phyloP scores from a whole-genome alignment of 2,113 vertebrate genomes.

The Ptychochromis oligacanthus region DNA sequence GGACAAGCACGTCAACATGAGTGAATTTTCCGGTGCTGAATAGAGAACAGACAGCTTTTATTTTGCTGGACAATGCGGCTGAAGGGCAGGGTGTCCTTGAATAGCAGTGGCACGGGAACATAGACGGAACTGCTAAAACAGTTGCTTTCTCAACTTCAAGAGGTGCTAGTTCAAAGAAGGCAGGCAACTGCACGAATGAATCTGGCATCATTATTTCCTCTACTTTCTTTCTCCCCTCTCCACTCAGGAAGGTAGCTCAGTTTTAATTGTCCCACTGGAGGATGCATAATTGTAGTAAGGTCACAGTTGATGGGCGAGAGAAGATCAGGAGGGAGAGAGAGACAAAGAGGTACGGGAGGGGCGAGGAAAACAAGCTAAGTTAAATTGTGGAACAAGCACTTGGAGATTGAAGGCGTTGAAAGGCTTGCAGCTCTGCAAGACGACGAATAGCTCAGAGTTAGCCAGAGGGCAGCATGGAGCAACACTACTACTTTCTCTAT shows the following conservation, averaged over 20 bases:
- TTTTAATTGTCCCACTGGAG: constrained; percentile 80
- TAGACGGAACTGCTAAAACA: constrained; percentile 22
- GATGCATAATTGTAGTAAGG: constrained; percentile 63
- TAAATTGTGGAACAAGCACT: constrained; percentile 48
- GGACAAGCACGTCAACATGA: constrained; percentile 44
- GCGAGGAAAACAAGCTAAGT: constrained; percentile 55
- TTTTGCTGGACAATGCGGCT: constrained; percentile 42
- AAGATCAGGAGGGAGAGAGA: constrained; percentile 16
- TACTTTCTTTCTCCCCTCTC: not conserved
- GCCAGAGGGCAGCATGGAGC: constrained; percentile 60
- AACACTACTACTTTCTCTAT: constrained; percentile 37
- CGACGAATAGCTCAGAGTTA: constrained; percentile 38
- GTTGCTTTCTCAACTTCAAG: constrained; percentile 49
- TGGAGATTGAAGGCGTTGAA: constrained; percentile 20
- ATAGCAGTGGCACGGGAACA: constrained; percentile 44
- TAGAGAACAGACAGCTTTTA: constrained; percentile 25
- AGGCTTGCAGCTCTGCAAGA: constrained; percentile 31
- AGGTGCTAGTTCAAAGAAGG: constrained; percentile 60
- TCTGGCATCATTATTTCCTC: constrained; percentile 69
- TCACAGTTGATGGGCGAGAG: constrained; percentile 50
- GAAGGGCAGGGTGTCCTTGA: constrained; percentile 71
- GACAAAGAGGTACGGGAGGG: constrained; percentile 11
- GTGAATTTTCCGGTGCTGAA: constrained; percentile 10
- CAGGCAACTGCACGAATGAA: constrained; percentile 47
- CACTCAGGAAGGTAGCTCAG: constrained; percentile 39